Evolutionary conservation across 2,797 vertebrate species (phyloP), one percentile per base, ranked within the genome.

Genomic region (Anabacerthia variegaticeps): DNA sequence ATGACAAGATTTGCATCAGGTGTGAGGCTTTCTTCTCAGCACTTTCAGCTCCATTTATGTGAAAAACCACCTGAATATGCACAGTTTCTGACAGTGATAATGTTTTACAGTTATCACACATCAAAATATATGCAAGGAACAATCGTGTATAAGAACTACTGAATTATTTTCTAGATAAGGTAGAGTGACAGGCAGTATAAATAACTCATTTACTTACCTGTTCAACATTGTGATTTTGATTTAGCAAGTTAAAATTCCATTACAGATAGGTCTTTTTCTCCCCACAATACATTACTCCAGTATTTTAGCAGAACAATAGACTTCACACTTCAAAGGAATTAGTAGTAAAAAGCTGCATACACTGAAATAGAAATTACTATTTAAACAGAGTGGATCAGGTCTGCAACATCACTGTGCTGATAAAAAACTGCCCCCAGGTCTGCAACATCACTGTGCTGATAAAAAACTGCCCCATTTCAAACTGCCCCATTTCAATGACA

Each of bases 71-170:
- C 46, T 56, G 56, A 94, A 67, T 74, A 95, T 56, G 68, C 89
- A 93, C 87, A 90, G 94, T 93, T 95, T 90, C 90, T 97, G 95
- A 97, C 96, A 97, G 59, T 61, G 83, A 83, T 91, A 94, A 95
- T 91, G 93, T 92, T 97, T 96, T 97, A 90, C 84, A 89, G 91
- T 97, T 97, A 97, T 93, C 95, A 92, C 86, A 91, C 87, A 96
- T 96, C 93, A 96, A 94, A 94, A 97, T 7, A 96, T 41, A 78
- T 46, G 71, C 66, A 78, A 93, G 76, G 65, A 52, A 95, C 76
- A 85, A 96, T 58, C 78, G 88, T 85, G 49, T 91, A 36, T 91
- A 95, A 90, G 52, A 95, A 66, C 32, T 62, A 55, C 48, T 86
- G 76, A 95, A 97, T 95, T 97, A 91, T 93, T 96, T 93, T 79